A percentile compares a stretch with the other conserved stretches of the same genome.
Evolutionary conservation across 2,113 vertebrate genomes (phyloP).

Genomic region (Hystrix cristata): DNA sequence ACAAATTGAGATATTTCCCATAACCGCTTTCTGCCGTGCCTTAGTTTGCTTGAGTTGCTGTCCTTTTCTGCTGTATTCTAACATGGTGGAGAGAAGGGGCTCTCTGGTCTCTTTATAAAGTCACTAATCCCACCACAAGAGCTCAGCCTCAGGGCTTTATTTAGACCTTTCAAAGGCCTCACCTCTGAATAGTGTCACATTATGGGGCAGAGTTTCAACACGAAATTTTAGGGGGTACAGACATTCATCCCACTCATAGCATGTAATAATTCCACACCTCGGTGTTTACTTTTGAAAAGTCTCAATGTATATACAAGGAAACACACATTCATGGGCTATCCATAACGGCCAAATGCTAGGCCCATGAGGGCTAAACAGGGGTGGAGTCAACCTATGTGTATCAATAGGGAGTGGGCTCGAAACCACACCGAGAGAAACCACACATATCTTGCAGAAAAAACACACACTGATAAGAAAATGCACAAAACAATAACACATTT

Average conservation of each 20-base stretch:
- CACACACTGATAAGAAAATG: not conserved
- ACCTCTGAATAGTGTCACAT: not conserved
- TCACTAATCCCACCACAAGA: not conserved
- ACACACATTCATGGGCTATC: not conserved
- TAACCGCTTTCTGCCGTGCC: not conserved
- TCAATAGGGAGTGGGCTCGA: not conserved
- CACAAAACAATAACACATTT: not conserved
- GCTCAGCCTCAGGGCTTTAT: not conserved
- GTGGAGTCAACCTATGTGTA: not conserved
- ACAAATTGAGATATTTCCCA: not conserved
- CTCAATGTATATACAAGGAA: not conserved
- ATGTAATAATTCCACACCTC: not conserved
- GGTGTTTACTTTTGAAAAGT: conserved; percentile 37
- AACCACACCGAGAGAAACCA: not conserved
- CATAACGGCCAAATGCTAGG: not conserved
- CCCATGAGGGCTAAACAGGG: not conserved
- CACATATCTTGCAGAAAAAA: not conserved
- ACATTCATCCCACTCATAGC: not conserved
- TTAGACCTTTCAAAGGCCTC: not conserved
- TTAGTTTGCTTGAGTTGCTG: not conserved
- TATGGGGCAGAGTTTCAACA: not conserved
- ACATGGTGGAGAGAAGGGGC: not conserved
- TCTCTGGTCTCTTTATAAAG: not conserved
- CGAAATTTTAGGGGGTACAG: not conserved
- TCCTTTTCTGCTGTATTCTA: not conserved